Conservation (phyloP, 1,140 invertebrate genomes). For the Hermetia illucens region DNA sequence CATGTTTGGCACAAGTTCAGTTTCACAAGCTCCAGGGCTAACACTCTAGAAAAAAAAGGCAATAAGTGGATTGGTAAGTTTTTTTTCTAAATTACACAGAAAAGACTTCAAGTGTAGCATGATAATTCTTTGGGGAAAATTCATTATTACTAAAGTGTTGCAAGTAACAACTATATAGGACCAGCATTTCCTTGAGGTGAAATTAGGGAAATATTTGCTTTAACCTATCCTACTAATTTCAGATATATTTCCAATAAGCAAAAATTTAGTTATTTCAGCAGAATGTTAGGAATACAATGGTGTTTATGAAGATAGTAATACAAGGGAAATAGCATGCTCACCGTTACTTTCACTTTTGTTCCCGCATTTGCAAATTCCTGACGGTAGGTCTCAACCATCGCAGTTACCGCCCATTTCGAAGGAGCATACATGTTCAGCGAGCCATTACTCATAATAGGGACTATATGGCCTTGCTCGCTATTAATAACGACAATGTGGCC, state of each 20-base stretch:
- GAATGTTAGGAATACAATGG: too few relatives aligned
- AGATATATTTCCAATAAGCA: too few relatives aligned
- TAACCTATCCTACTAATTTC: too few relatives aligned
- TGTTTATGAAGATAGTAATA: neutral
- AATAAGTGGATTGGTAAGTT: too few relatives aligned
- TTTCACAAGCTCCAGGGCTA: slow-evolving; percentile 39
- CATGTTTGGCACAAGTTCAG: slow-evolving; percentile 29
- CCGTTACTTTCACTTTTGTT: slow-evolving; percentile 45
- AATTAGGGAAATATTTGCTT: too few relatives aligned
- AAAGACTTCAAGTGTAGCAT: too few relatives aligned
- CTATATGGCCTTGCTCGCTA: slow-evolving; percentile 35
- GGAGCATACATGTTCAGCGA: slow-evolving; percentile 38
- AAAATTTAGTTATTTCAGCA: too few relatives aligned
- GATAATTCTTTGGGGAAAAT: too few relatives aligned
- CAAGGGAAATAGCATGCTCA: slow-evolving; percentile 31
- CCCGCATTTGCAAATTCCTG: slow-evolving; percentile 40
- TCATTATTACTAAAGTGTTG: too few relatives aligned
- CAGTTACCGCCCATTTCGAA: slow-evolving; percentile 49
- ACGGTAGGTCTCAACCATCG: slow-evolving; percentile 40
- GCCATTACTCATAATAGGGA: slow-evolving; percentile 28
- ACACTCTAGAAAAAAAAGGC: slow-evolving; percentile 27
- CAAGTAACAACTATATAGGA: too few relatives aligned
- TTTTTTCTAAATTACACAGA: too few relatives aligned
- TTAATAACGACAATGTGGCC: slow-evolving; percentile 56
- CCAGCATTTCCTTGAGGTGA: too few relatives aligned